A percentile compares a stretch with the other conserved stretches of the same genome.
Conservation (phyloP, 1,140 invertebrate genomes). For the Micrasema longulum region DNA sequence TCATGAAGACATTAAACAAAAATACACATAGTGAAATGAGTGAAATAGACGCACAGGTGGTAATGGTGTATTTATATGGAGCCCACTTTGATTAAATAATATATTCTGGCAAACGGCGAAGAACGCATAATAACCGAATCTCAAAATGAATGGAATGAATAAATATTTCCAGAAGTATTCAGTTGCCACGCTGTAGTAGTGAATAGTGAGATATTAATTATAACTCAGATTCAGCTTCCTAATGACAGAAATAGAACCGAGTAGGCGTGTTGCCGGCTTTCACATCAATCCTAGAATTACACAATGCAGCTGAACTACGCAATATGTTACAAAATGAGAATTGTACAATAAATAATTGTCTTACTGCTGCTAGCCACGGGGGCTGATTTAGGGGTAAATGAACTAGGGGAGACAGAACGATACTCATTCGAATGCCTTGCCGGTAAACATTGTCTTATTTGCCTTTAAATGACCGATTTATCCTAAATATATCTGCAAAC, state of each 20-base stretch:
- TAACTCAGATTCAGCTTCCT: conserved; percentile 23
- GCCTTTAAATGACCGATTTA: conserved; percentile 17
- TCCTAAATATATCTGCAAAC: conserved; percentile 7
- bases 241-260: conserved; percentile 41
- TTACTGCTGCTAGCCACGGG: conserved; percentile 26
- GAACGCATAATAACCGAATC: too few relatives aligned
- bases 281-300: conserved; percentile 36
- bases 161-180: conserved; percentile 3
- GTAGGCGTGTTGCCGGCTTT: conserved; percentile 44
- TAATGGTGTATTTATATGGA: too few relatives aligned
- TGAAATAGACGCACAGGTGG: too few relatives aligned
- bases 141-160: too few relatives aligned
- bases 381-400: conserved; percentile 41
- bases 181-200: conserved; percentile 12
- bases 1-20: too few relatives aligned
- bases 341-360: not conserved
- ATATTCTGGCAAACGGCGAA: too few relatives aligned
- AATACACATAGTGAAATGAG: too few relatives aligned
- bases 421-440: conserved; percentile 19
- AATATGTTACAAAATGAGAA: conserved; percentile 14
- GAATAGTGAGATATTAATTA: not conserved
- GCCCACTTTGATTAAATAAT: too few relatives aligned
- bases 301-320: conserved; percentile 32
- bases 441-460: conserved; percentile 40
- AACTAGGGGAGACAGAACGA: conserved; percentile 29